phyloP scores from a whole-genome alignment of 1,140 invertebrate species.

The Catajapyx aquilonaris region DNA sequence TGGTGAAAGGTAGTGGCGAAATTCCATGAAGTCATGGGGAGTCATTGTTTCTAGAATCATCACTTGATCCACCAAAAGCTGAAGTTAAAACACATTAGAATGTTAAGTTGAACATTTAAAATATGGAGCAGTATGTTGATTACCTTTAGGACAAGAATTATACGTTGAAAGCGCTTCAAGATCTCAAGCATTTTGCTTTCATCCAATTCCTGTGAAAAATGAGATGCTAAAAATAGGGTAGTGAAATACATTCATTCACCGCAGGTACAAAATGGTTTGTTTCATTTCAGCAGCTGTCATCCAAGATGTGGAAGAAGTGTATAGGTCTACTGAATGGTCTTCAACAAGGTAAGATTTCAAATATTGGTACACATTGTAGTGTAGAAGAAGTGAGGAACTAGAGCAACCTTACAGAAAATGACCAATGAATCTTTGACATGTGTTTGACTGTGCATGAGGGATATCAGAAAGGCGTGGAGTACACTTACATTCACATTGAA shows the following conservation, averaged over 20 bases:
- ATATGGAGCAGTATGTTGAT: background rate
- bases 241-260: no score
- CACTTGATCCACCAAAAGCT: slow-evolving; percentile 91
- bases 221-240: no score
- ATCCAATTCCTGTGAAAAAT: slow-evolving; percentile 38
- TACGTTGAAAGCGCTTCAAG: slow-evolving; percentile 70
- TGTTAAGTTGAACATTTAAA: slow-evolving; percentile 1
- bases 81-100: slow-evolving; percentile 15
- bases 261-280: no score
- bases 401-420: no score
- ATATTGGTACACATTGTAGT: no score
- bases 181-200: slow-evolving; percentile 86
- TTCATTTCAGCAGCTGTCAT: slow-evolving; percentile 1
- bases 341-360: no score
- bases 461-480: no score
- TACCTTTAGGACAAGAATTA: slow-evolving; percentile 89
- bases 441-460: no score
- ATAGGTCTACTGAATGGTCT: no score
- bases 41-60: slow-evolving; percentile 96
- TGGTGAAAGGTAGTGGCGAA: slow-evolving; percentile 71
- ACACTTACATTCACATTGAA: slow-evolving; percentile 41
- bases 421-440: no score
- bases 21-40: slow-evolving; percentile 91
- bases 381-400: no score
- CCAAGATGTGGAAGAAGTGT: no score